A percentile compares a stretch with the other conserved stretches of the same genome.
Conservation (phyloP, 2,113 vertebrate species). For the Otocyon megalotis region DNA sequence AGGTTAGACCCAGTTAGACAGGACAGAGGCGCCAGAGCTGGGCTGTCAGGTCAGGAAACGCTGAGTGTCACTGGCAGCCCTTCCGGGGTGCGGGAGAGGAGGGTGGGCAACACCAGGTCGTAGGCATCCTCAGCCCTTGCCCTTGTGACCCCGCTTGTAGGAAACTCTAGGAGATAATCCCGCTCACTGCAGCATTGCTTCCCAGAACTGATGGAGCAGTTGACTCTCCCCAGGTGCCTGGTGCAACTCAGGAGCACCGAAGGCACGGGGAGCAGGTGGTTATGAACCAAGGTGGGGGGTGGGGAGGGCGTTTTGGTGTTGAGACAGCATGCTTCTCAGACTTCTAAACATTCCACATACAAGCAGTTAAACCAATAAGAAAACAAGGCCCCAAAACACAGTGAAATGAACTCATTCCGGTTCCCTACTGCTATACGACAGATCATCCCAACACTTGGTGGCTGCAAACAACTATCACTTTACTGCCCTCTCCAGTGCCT, state of each 20-base stretch:
- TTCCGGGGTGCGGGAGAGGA: too few species aligned
- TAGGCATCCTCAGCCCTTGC: accelerated
- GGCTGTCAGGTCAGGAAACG: accelerated
- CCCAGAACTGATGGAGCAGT: not conserved
- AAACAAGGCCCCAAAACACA: too few species aligned
- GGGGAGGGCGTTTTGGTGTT: not conserved
- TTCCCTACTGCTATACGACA: accelerated
- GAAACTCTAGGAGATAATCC: not conserved
- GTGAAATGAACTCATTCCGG: not conserved
- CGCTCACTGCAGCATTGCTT: accelerated
- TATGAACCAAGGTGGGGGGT: accelerated
- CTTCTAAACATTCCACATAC: too few species aligned
- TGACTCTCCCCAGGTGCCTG: accelerated
- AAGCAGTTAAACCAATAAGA: not conserved
- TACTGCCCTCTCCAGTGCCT: accelerated
- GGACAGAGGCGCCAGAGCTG: accelerated
- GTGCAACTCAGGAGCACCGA: not conserved
- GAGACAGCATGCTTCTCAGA: too few species aligned
- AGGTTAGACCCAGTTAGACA: accelerated
- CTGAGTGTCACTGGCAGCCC: accelerated
- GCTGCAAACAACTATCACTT: accelerated
- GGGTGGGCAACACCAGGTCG: accelerated
- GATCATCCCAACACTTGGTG: too few species aligned
- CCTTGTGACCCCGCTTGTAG: accelerated
- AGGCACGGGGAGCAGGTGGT: not conserved